Base-by-base conservation (phyloP, 1,140 invertebrate species). In the Pteromalus puparum region DNA sequence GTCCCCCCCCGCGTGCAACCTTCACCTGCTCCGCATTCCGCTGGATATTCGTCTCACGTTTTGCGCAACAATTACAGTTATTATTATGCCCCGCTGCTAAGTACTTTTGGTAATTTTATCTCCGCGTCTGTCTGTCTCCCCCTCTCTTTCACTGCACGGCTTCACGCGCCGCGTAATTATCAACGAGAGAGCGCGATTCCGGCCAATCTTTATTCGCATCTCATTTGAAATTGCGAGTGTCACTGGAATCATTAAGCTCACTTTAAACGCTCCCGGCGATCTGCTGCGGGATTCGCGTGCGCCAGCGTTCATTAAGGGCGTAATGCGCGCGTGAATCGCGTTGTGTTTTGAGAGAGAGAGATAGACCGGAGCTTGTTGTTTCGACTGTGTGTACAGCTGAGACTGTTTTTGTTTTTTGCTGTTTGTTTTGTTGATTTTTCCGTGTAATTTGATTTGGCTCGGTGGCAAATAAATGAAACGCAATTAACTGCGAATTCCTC, bases 21-120 rank as follows among this genome's bases (percentile, higher is more conserved):
- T 87, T 84, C 48, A 80, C 75, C 80, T 85, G 82, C 83, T 81
- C 68, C 81, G 87, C 87, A 89, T 89, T 90, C 88, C 87, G 46
- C 87, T 85, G 85, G 77, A 85, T 86, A 90, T 91, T 91, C 90
- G 88, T 89, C 87, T 90, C 88, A 91, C 89, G 89, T 91, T 87
- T 88, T 88, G 53, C 85, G 83, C 87, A 90, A 90, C 88, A 90
- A 91, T 91, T 91, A 90, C 87, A 90, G 89, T 90, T 90, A 89
- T 91, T 89, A 90, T 87, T 89, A 87, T 83, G 87, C 87, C 53
- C 80, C 84, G 81, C 81, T 84, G 78, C 67, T 34, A n/a, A n/a
- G 30, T 85, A 87, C 86, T 88, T 87, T 84, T 81, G 74, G 82
- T 87, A 88, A 88, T 90, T 90, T 88, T 88, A 87, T 89, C 75